Conservation (phyloP, 2,797 vertebrate species). For the Coranthus polyacanthus region DNA sequence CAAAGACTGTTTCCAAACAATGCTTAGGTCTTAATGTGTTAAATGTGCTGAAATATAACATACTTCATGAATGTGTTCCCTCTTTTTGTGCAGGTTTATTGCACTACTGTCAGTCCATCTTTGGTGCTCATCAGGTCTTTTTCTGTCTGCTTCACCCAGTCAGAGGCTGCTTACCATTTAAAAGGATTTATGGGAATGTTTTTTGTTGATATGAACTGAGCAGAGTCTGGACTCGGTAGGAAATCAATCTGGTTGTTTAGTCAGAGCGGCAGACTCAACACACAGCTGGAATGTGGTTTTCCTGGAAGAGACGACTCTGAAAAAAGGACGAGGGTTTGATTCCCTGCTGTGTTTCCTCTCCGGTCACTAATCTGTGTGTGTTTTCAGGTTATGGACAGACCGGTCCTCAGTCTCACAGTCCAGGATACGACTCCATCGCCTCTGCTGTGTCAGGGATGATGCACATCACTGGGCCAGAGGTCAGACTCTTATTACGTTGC, state of each 20-base stretch:
- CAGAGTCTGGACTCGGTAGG: constrained; percentile 11
- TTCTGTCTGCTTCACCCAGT: too few species aligned
- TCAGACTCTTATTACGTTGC: too few species aligned
- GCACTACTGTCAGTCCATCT: too few species aligned
- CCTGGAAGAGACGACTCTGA: constrained; percentile 28
- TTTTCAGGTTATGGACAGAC: constrained; percentile 92
- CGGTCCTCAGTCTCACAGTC: constrained; percentile 89
- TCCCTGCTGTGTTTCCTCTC: constrained; percentile 33
- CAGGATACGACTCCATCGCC: constrained; percentile 93
- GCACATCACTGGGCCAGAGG: constrained; percentile 96
- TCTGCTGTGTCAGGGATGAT: constrained; percentile 94
- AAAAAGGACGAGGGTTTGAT: constrained; percentile 16
- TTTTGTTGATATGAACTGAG: constrained; percentile 1
- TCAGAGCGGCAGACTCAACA: constrained; percentile 39
- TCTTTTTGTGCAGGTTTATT: too few species aligned
- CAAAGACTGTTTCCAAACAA: too few species aligned
- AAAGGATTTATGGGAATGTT: constrained; percentile 11
- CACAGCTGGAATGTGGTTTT: constrained; percentile 43
- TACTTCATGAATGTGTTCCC: too few species aligned
- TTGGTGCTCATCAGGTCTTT: too few species aligned
- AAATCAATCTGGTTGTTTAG: constrained; percentile 32
- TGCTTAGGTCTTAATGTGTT: too few species aligned
- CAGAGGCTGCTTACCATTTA: constrained; percentile 5
- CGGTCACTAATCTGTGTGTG: constrained; percentile 33
- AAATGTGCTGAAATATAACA: too few species aligned